Evolutionary conservation across 2,888 invertebrate genomes (phyloP).

Genomic region (Tenthredo distinguenda): DNA sequence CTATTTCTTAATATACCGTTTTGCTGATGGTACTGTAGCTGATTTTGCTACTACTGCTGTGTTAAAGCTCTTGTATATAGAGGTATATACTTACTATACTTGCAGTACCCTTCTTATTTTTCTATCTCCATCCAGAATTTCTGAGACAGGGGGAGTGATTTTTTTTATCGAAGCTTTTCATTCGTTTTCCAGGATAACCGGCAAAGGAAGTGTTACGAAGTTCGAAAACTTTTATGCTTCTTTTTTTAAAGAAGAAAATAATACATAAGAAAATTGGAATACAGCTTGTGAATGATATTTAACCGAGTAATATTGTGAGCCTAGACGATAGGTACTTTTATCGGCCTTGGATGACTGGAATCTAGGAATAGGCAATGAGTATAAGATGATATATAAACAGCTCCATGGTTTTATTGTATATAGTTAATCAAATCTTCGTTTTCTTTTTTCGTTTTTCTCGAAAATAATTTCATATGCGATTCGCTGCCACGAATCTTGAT

Average conservation of each 20-base stretch:
- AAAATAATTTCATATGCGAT: background rate
- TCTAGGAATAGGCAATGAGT: conserved; percentile 16
- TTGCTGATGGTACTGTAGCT: background rate
- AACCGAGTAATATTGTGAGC: background rate
- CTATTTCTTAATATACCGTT: conserved; percentile 71
- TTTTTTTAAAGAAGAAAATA: too few species aligned
- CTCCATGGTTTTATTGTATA: background rate
- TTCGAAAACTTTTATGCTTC: too few species aligned
- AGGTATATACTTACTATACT: too few species aligned
- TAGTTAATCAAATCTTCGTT: too few species aligned
- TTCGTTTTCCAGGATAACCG: too few species aligned
- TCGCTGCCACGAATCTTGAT: too few species aligned
- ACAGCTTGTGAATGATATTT: background rate
- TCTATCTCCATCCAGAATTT: background rate
- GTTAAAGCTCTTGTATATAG: background rate
- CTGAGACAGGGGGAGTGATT: too few species aligned
- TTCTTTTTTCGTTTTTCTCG: too few species aligned
- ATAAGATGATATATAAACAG: background rate
- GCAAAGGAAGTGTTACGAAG: too few species aligned
- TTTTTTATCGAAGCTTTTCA: too few species aligned
- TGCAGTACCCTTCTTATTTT: background rate
- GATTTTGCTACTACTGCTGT: background rate
- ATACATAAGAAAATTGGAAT: background rate
- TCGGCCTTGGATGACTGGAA: conserved; percentile 21
- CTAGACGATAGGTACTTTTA: background rate